Evolutionary conservation across 2,888 invertebrate species (phyloP), one percentile per base, ranked within the genome.

Genomic region (Onthophagus sagittarius): DNA sequence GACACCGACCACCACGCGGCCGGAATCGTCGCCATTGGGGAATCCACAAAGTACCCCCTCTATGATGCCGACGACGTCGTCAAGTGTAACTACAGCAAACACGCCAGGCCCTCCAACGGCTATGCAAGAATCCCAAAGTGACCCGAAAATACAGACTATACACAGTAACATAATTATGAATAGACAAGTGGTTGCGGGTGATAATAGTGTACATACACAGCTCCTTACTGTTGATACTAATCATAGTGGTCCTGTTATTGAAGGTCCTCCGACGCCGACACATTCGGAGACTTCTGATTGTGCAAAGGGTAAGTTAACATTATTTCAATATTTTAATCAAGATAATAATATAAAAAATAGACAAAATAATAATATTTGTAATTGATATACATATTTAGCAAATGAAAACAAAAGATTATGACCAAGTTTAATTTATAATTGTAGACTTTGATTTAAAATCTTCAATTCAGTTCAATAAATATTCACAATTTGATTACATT

Each of bases 211-310:
- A 77, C 80, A 80, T 79, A 79, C 81, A 76, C 80, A 85, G 75
- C 87, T 87, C 77, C 83, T 89, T 71, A 88, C 87, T 82, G 87
- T 89, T 78, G 89, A 89, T 80, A 75, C 77, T 62, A 83, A 82
- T 79, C 84, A 84, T 77, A 79, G 81, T 71, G 82, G 82, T 70
- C 78, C 79, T 74, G 81, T 80, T 73, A 84, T 80, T 77, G 91
- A 91, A 78, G 92, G 92, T 71, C 92, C 93, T 79, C 93, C 93
- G 69, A 93, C 93, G 77, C 93, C 93, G n/a, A 93, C 92, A 78
- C 92, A 92, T 86, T 93, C 93, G 78, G 90, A 92, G 87, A 91
- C 89, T 83, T 89, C 89, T 81, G 90, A 90, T 83, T 88, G 89
- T 83, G 84, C 88, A 80, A 92, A 91, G 86, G 86, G 92, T 92